These are phyloP conservation scores for Diphyllodes magnificus DNA, from an alignment of 2,113 vertebrate genomes.

Conservation along the genomic window DNA sequence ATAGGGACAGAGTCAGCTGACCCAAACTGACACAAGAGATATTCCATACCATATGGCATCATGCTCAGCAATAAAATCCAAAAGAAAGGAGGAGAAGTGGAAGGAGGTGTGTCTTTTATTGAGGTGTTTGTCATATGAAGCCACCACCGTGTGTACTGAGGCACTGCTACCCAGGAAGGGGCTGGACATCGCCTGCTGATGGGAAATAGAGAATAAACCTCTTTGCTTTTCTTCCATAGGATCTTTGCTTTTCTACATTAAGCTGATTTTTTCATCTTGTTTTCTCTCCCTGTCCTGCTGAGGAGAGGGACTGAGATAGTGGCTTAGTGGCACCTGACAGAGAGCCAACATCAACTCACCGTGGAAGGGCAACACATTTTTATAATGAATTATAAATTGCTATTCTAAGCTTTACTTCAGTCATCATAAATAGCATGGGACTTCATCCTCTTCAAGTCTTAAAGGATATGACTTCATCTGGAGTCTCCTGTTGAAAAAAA, in stretches of 20 bases:
- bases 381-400: neutral
- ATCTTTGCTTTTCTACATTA: neutral
- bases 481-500: neutral
- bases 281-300: neutral
- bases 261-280: neutral
- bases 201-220: neutral
- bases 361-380: neutral
- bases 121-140: neutral
- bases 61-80: neutral
- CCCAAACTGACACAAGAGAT: neutral
- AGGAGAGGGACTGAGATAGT: neutral
- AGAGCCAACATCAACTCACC: neutral
- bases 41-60: neutral
- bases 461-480: neutral
- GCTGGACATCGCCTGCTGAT: neutral
- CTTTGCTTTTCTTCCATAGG: neutral
- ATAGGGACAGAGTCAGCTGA: neutral
- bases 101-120: neutral
- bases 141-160: accelerated
- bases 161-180: neutral
- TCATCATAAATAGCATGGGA: neutral
- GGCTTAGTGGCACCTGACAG: neutral
- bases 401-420: neutral
- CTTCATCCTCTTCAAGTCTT: neutral
- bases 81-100: neutral